Evolutionary conservation across 2,888 invertebrate species (phyloP), one percentile per base, ranked within the genome.

Genomic region (Mallateleia sp.): DNA sequence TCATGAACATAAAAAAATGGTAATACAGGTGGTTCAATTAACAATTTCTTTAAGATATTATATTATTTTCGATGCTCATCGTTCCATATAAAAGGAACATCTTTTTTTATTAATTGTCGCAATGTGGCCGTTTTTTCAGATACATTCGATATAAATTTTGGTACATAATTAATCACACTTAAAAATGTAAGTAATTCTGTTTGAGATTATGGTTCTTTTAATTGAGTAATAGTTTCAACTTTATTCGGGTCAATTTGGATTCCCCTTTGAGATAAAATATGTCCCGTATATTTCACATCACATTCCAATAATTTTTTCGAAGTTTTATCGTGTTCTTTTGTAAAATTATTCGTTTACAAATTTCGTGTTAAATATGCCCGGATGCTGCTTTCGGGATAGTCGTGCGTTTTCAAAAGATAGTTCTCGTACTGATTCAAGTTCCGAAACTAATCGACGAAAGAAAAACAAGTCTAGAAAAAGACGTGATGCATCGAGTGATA

Each of bases 121-220:
- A 93, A 60, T 7, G 74, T 81, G 32, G 67, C 74, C 8, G 89
- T 79, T 32, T 88, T 42, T n/a, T 84, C 45, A 14, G 91, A 82
- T 6, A 90, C 82, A 71, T 90, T 87, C 18, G 90, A 89, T 18
- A 94, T 90, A 79, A 92, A 92, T 79, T 89, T 91, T 25, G 89
- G 52, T n/a, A 92, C 50, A 71, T 93, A 92, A 28, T 87, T 90
- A 18, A 90, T 67, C 25, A 90, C 79, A 4, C 93, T 92, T 47
- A 93, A 77, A 52, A 92, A 89, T 64, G 78, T 78, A 58, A 86
- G 64, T 8, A 93, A 42, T 34, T 89, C 87, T 64, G 91, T 90
- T n/a, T 62, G 56, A 80, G 86, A 87, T 20, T 54, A 84, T 6
- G 91, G 91, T 18, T 67, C 50, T 7, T 80, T 56, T 64, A 90